Percentiles rank a stretch among this genome's conserved stretches.
phyloP scores from a whole-genome alignment of 2,113 vertebrate species.

The Microtus montanus region DNA sequence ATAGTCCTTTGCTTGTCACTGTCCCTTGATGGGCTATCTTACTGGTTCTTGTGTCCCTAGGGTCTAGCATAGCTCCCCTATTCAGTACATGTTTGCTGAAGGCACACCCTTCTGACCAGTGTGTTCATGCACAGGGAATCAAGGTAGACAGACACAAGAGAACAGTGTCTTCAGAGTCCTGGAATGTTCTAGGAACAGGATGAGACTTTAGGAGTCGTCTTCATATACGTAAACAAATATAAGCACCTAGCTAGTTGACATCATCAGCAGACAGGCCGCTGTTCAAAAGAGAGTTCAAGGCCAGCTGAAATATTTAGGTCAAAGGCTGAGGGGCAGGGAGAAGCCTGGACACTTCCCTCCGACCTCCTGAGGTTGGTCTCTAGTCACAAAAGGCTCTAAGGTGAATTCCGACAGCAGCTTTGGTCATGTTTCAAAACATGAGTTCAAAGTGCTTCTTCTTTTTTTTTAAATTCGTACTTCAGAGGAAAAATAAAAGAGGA shows the following conservation, averaged over 20 bases:
- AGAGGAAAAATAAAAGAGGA: slow-evolving; percentile 7
- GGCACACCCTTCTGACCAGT: neutral
- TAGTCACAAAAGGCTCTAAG: slow-evolving; percentile 21
- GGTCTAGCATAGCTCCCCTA: too few species aligned
- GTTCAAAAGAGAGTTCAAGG: slow-evolving; percentile 8
- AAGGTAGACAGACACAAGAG: neutral
- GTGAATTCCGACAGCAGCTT: neutral
- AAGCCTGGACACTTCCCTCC: neutral
- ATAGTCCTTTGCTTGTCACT: neutral
- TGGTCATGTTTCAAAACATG: slow-evolving; percentile 27
- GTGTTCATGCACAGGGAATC: too few species aligned
- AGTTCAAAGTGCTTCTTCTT: neutral
- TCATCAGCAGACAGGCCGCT: slow-evolving; percentile 1
- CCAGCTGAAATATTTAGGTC: slow-evolving; percentile 31
- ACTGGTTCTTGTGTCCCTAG: neutral
- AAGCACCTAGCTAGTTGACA: neutral
- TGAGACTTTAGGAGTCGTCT: neutral
- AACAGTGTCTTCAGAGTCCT: neutral
- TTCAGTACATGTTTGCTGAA: neutral
- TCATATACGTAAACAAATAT: neutral
- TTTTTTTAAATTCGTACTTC: neutral
- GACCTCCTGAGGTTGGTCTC: neutral
- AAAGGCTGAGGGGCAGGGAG: neutral
- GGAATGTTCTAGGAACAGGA: neutral
- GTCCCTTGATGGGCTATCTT: neutral